Evolutionary conservation across 2,797 vertebrate genomes (phyloP).

Genomic region (Naso thynnoides): DNA sequence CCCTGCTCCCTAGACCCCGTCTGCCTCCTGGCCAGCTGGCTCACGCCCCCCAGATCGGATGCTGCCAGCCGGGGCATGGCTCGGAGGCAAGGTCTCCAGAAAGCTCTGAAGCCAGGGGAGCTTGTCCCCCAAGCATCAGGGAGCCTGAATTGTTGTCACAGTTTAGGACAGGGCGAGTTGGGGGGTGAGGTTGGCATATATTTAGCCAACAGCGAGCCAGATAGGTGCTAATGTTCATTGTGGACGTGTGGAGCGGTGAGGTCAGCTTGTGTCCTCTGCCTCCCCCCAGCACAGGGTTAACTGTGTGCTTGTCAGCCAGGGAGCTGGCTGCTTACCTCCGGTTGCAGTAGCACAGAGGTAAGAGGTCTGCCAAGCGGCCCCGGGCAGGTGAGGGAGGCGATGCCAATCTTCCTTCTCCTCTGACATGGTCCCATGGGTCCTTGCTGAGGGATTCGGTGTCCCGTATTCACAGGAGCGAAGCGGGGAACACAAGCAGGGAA

Average conservation of each 20-base stretch:
- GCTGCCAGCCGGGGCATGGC: conserved; percentile 82
- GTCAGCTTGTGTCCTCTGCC: conserved; percentile 34
- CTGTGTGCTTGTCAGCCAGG: conserved; percentile 40
- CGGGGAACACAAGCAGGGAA: conserved; percentile 59
- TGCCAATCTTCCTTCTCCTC: conserved; percentile 80
- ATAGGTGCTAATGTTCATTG: conserved; percentile 34
- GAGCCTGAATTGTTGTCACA: conserved; percentile 63
- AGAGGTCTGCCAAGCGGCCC: conserved; percentile 70
- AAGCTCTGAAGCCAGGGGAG: conserved; percentile 66
- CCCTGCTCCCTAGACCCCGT: conserved; percentile 82
- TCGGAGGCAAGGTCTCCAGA: conserved; percentile 75
- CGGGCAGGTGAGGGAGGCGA: conserved; percentile 68
- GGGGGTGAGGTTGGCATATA: conserved; percentile 48
- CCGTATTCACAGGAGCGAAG: conserved; percentile 83
- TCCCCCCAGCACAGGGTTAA: conserved; percentile 49
- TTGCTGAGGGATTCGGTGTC: conserved; percentile 80
- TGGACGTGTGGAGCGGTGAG: conserved; percentile 17
- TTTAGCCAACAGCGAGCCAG: conserved; percentile 55
- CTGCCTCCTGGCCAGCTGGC: conserved; percentile 86
- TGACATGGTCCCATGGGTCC: conserved; percentile 79
- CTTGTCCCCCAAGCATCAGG: conserved; percentile 58
- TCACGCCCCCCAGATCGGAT: conserved; percentile 71
- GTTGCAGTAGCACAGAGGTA: conserved; percentile 56
- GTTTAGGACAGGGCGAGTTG: conserved; percentile 42
- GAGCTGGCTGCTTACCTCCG: conserved; percentile 57